Base-by-base conservation (phyloP, 2,888 invertebrate genomes). In the Morpho deidamia region DNA sequence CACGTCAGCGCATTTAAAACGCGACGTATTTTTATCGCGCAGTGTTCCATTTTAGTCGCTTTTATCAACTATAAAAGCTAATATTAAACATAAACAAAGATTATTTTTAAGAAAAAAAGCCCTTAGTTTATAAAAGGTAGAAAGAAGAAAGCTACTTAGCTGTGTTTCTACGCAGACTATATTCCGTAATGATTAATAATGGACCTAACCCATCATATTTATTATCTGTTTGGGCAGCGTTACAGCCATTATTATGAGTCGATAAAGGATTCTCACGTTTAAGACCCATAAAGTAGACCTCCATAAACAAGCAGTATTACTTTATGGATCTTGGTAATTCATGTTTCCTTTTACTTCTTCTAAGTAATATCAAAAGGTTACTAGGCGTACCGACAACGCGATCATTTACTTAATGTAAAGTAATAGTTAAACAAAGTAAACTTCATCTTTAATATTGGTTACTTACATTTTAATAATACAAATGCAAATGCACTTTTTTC, bases 221-320 rank as follows among this genome's bases (percentile, higher is more conserved):
- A 82, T 73, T 76, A 76, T 75, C 71, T 74, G 72, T 76, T 74
- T 67, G 71, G 70, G 78, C 77, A 75, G 75, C 72, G 70, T 80
- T 78, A 80, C 72, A 67, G 66, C 65, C 73, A 75, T 79, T 76
- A 78, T 73, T 76, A 76, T 76, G 72, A 71, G 74, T 72, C 78
- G 74, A 79, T 81, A 82, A 83, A 81, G 72, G 70, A 72, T 69
- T 74, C 72, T 73, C 70, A 75, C 73, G 73, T 75, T 79, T 72
- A 73, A 66, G 73, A 70, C 67, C 77, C 70, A 81, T 83, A 81
- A 83, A 83, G 80, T 72, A 77, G 76, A 78, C 83, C 83, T 80
- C 75, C 78, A 82, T 86, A 85, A 86, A 85, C 82, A 84, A 83
- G 81, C 75, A 78, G 81, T 83, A 83, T 80, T 74, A 64, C 74